These are phyloP conservation scores for Plutella xylostella DNA, from an alignment of 2,888 invertebrate genomes.

Conservation along the genomic window DNA sequence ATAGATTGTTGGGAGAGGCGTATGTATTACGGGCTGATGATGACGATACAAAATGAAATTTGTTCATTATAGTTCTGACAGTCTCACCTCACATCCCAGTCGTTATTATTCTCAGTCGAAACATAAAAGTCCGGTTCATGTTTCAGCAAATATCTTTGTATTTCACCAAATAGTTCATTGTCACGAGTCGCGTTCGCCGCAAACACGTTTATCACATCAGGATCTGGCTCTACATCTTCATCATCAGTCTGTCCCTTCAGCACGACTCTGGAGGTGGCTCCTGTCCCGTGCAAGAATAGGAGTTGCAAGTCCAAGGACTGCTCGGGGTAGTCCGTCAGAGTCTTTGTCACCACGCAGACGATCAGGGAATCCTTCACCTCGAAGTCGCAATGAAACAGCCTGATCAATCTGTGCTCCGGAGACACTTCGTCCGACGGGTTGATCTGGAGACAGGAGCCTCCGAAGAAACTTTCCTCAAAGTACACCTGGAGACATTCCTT, in stretches of 20 bases:
- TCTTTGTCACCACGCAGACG: slow-evolving; percentile 49
- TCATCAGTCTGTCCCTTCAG: not conserved
- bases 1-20: not conserved
- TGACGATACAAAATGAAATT: too few species aligned
- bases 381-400: slow-evolving; percentile 52
- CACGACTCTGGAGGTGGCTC: not conserved
- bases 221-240: not conserved
- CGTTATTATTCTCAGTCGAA: slow-evolving; percentile 41
- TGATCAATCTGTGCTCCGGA: slow-evolving; percentile 25
- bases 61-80: too few species aligned
- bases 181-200: slow-evolving; percentile 19
- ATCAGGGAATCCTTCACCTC: slow-evolving; percentile 28
- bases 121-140: slow-evolving; percentile 47
- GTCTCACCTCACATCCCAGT: slow-evolving; percentile 52
- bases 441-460: slow-evolving; percentile 63
- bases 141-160: slow-evolving; percentile 41
- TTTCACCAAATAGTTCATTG: slow-evolving; percentile 18
- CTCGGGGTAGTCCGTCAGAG: slow-evolving; percentile 18
- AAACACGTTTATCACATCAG: slow-evolving; percentile 18
- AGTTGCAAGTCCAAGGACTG: slow-evolving; percentile 24
- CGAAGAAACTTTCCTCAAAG: slow-evolving; percentile 56
- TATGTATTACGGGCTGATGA: too few species aligned
- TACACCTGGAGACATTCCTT: slow-evolving; percentile 39
- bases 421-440: slow-evolving; percentile 35
- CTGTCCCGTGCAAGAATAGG: slow-evolving; percentile 18